Conservation (phyloP, 1,140 invertebrate species). For the Hydropsyche tenuis region DNA sequence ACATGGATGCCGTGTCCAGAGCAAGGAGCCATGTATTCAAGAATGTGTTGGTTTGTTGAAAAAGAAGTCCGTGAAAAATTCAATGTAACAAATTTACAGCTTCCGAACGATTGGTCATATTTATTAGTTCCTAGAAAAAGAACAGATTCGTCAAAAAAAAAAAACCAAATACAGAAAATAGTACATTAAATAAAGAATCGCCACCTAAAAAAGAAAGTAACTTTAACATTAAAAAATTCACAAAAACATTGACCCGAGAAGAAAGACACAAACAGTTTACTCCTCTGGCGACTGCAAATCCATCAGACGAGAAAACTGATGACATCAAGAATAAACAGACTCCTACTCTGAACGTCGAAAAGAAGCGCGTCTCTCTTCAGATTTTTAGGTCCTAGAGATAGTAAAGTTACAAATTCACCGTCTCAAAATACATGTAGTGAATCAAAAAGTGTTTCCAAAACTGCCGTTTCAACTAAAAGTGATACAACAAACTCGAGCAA, state of each 20-base stretch:
- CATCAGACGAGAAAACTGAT: constrained; percentile 35
- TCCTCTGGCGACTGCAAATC: background rate
- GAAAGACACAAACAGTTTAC: constrained; percentile 60
- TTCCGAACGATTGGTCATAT: constrained; percentile 67
- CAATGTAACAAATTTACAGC: constrained; percentile 60
- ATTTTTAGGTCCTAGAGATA: constrained; percentile 34
- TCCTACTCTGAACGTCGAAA: constrained; percentile 52
- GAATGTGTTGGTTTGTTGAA: constrained; percentile 73
- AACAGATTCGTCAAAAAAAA: constrained; percentile 42
- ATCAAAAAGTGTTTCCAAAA: too few species aligned
- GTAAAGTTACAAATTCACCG: background rate
- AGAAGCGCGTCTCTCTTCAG: constrained; percentile 56
- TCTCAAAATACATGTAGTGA: background rate
- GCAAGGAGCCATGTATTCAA: constrained; percentile 64
- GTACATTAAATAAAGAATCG: constrained; percentile 51
- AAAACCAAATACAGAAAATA: constrained; percentile 51
- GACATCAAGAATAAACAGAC: constrained; percentile 50
- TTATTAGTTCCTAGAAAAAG: constrained; percentile 56
- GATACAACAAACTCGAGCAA: too few species aligned
- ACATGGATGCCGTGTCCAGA: constrained; percentile 66
- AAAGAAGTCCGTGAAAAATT: constrained; percentile 66
- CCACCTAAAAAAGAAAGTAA: constrained; percentile 55
- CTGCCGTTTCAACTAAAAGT: too few species aligned
- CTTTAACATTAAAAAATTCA: constrained; percentile 61
- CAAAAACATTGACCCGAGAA: constrained; percentile 61